Base-by-base conservation (phyloP, 2,888 invertebrate genomes). In the Parapristionchus giblindavisi region DNA sequence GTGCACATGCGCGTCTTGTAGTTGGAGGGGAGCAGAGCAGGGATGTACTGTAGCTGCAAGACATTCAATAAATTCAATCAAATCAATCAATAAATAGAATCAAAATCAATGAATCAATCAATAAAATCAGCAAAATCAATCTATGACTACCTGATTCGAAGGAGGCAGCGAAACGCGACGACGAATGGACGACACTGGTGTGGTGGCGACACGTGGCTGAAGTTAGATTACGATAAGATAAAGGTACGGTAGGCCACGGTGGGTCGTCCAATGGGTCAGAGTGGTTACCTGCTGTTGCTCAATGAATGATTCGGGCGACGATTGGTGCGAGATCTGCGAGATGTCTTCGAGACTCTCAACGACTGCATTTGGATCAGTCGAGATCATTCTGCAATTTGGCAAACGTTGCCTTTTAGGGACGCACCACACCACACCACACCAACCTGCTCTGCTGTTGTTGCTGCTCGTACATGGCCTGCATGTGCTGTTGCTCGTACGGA, bases 1-100 rank as follows among this genome's bases (percentile, higher is more conserved):
- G 79, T 77, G 73, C 81, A 81, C 38, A 81, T 74, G 21, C 79
- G 76, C 34, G 81, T 81, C 71, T 81, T 81, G 76, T 80, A 81
- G 76, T 81, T 81, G 32, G 75, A 38, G 43, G 77, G 74, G 32
- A 56, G 24, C 56, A 71, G 54, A n/a, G 3, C 14, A 32, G 48
- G 0, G 4, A 51, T 29, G 38, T 38, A n/a, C n/a, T 34, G 34
- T 11, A 29, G 11, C 24, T 4, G 51, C 66, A 48, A 6, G 29
- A 29, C 34, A 38, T 52, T 52, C 68, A 52, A 52, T 2, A 51
- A 68, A 40, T 4, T 14, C 24, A 38, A 14, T 5, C 43, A 43
- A 14, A 17, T 43, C n/a, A 54, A n/a, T n/a, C n/a, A 6, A n/a
- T 14, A 6, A 6, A 54, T 54, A 54, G 6, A 24, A 6, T 8